phyloP scores from a whole-genome alignment of 2,888 invertebrate species.

The Nebria salina region DNA sequence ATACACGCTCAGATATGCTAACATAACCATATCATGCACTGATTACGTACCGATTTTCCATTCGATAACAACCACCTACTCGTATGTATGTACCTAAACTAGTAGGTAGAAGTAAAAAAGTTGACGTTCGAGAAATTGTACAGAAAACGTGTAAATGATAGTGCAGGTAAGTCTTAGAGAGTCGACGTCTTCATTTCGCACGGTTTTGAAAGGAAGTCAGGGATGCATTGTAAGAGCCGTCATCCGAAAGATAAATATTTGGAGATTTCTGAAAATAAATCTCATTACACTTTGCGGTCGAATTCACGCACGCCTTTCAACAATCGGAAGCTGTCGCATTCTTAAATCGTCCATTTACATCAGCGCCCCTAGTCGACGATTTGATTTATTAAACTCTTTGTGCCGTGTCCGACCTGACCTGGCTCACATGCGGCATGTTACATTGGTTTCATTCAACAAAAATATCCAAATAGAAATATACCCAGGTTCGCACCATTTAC shows the following conservation, averaged over 20 bases:
- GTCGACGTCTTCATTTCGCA: slow-evolving; percentile 44
- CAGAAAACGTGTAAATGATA: too few relatives aligned
- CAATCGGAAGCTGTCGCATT: slow-evolving; percentile 41
- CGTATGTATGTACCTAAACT: too few relatives aligned
- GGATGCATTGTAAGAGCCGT: slow-evolving; percentile 27
- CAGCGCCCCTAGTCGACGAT: slow-evolving; percentile 30
- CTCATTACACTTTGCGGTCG: slow-evolving; percentile 56
- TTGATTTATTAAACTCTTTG: slow-evolving; percentile 42
- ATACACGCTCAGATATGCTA: neutral
- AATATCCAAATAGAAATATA: slow-evolving; percentile 11
- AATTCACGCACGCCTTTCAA: slow-evolving; percentile 54
- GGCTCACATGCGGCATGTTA: slow-evolving; percentile 34
- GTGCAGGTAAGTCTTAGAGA: too few relatives aligned
- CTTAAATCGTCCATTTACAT: slow-evolving; percentile 41
- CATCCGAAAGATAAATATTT: slow-evolving; percentile 55
- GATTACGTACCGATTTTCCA: too few relatives aligned
- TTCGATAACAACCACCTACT: too few relatives aligned
- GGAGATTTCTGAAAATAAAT: slow-evolving; percentile 55
- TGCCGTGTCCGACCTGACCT: slow-evolving; percentile 9
- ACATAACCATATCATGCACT: too few relatives aligned
- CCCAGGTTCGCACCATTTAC: slow-evolving; percentile 19
- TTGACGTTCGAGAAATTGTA: too few relatives aligned
- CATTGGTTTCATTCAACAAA: slow-evolving; percentile 38
- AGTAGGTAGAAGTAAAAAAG: too few relatives aligned
- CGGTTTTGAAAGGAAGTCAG: slow-evolving; percentile 15